These are phyloP conservation scores for Ibidorhyncha struthersii DNA, from an alignment of 2,113 vertebrate genomes.

Conservation along the genomic window DNA sequence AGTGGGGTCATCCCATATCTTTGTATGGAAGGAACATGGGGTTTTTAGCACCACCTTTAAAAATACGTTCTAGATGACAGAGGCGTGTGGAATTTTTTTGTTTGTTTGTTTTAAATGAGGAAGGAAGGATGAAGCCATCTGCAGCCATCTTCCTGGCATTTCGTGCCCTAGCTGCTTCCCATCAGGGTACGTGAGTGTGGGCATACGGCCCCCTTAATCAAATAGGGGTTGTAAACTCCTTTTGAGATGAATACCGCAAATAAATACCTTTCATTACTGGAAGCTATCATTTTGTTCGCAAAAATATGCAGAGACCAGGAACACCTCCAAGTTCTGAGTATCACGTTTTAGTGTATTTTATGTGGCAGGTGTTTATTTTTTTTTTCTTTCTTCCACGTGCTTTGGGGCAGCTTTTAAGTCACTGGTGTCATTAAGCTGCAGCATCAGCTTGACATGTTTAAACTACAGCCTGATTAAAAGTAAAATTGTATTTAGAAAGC, in stretches of 20 bases:
- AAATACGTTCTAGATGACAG: neutral
- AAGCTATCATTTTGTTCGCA: neutral
- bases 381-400: neutral
- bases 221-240: neutral
- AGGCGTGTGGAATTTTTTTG: neutral
- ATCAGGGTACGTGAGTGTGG: fast-evolving
- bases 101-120: neutral
- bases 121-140: neutral
- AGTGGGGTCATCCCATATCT: neutral
- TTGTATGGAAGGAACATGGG: neutral
- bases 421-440: neutral
- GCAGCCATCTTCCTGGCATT: neutral
- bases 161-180: neutral
- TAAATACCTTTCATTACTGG: conserved; percentile 5
- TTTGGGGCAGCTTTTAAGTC: conserved; percentile 33
- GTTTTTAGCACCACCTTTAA: neutral
- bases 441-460: conserved; percentile 19
- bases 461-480: conserved; percentile 13
- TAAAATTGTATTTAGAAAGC: conserved; percentile 11
- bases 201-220: neutral
- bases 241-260: neutral
- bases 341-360: conserved; percentile 7
- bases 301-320: neutral
- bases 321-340: conserved; percentile 10
- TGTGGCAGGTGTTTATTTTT: neutral